Conservation (phyloP, 2,113 vertebrate genomes). For the Lanius ludovicianus region DNA sequence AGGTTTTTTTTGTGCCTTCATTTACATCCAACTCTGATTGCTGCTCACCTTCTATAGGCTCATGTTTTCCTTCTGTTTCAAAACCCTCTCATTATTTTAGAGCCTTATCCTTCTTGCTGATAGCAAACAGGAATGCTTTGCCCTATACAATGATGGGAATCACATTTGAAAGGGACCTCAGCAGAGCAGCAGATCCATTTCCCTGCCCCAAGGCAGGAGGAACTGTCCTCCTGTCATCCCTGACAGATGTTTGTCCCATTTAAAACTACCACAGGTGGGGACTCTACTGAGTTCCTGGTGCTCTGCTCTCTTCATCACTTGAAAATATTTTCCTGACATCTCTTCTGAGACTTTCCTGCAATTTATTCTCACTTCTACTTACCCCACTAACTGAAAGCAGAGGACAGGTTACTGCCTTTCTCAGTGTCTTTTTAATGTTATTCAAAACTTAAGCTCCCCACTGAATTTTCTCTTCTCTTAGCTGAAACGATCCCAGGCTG, state of each 20-base stretch:
- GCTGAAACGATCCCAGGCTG: background rate
- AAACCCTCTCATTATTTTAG: background rate
- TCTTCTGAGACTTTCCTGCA: background rate
- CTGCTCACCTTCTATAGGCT: background rate
- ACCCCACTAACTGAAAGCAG: background rate
- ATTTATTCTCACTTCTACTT: background rate
- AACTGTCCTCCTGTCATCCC: background rate
- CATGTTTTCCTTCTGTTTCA: background rate
- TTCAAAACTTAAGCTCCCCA: slow-evolving; percentile 38
- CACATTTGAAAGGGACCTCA: background rate
- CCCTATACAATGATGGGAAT: background rate
- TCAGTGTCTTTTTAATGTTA: slow-evolving; percentile 3
- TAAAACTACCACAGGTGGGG: background rate
- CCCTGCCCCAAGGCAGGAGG: background rate
- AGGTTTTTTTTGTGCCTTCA: background rate
- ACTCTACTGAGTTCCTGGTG: background rate
- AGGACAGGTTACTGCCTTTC: background rate
- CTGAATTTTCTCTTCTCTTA: background rate
- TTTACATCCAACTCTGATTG: background rate
- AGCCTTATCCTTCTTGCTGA: background rate
- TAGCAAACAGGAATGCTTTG: background rate
- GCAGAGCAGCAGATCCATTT: background rate
- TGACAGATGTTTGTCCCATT: slow-evolving; percentile 11
- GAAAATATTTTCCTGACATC: background rate
- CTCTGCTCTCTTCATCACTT: slow-evolving; percentile 2